Evolutionary conservation across 2,113 vertebrate species (phyloP), one percentile per base, ranked within the genome.

Genomic region (Sitta europaea): DNA sequence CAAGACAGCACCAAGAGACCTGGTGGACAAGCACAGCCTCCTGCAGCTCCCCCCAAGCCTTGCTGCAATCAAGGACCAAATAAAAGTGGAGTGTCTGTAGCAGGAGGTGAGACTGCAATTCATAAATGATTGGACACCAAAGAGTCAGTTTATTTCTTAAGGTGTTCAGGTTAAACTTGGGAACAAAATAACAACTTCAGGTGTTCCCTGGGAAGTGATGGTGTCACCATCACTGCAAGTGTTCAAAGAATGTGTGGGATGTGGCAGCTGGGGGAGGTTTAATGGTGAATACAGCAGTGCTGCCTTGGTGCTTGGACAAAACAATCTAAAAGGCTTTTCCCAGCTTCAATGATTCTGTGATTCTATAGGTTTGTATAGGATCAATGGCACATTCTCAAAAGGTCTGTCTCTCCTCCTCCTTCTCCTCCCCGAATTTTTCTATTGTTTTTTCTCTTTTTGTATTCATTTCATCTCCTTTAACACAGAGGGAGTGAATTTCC

Each of bases 41-140:
- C 7, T 50, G 62, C 27, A 81, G 23, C 36, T 87, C 63, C 47
- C 43, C 28, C n/a, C 67, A 70, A 63, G 12, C 65, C 65, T 29
- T 63, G 45, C 35, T 38, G 2, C 45, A 43, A 22, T 9, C 86
- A 27, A 28, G 47, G 19, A 93, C 83, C 85, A 48, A 75, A 47
- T 10, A 45, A 51, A 65, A 90, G 61, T 15, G 75, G 42, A 25
- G 35, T 33, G 3, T 1, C 73, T 24, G 27, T 48, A 50, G 63
- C 27, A 79, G 79, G 47, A 96, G 97, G 98, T 98, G 57, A 95
- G 87, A 15, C 29, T 53, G 43, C 6, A 74, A 15, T 48, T 77
- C 78, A 29, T 77, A 45, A 86, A 25, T 0, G 12, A 22, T 3
- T 3, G 6, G n/a, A 43, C 25, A 59, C 18, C 13, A 33, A 51